Conservation (phyloP, 2,888 invertebrate genomes). For the Amorpha juglandis region DNA sequence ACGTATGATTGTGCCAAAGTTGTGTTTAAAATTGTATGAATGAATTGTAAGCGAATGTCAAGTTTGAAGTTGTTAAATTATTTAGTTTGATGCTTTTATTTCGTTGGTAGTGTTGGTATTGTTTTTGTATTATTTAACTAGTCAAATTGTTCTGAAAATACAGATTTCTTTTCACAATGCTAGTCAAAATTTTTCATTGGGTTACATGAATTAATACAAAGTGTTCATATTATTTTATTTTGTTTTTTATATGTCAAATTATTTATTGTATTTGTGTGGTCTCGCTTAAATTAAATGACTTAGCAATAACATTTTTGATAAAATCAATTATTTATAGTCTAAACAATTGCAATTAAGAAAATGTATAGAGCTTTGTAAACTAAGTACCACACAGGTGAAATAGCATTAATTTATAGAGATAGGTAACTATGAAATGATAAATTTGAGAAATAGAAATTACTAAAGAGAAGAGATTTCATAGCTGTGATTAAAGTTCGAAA, state of each 20-base stretch:
- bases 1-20: slow-evolving; percentile 79
- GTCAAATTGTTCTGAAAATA: slow-evolving; percentile 76
- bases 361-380: slow-evolving; percentile 84
- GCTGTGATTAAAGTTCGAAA: slow-evolving; percentile 79
- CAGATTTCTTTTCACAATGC: slow-evolving; percentile 61
- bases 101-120: slow-evolving; percentile 56
- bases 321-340: slow-evolving; percentile 83
- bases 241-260: slow-evolving; percentile 55
- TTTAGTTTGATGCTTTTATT: slow-evolving; percentile 49
- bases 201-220: slow-evolving; percentile 53
- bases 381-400: slow-evolving; percentile 81
- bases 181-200: slow-evolving; percentile 78
- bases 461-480: slow-evolving; percentile 79
- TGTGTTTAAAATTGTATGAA: slow-evolving; percentile 57
- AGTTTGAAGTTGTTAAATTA: slow-evolving; percentile 48
- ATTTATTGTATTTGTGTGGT: slow-evolving; percentile 64
- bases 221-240: slow-evolving; percentile 54
- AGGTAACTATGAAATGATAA: slow-evolving; percentile 62
- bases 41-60: slow-evolving; percentile 53
- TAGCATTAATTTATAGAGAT: slow-evolving; percentile 72
- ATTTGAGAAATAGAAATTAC: slow-evolving; percentile 62
- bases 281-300: slow-evolving; percentile 68
- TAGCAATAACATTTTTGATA: slow-evolving; percentile 81
- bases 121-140: slow-evolving; percentile 65
- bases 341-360: slow-evolving; percentile 79